Evolutionary conservation across 2,113 vertebrate species (phyloP).

Genomic region (Sapayoa aenigma): DNA sequence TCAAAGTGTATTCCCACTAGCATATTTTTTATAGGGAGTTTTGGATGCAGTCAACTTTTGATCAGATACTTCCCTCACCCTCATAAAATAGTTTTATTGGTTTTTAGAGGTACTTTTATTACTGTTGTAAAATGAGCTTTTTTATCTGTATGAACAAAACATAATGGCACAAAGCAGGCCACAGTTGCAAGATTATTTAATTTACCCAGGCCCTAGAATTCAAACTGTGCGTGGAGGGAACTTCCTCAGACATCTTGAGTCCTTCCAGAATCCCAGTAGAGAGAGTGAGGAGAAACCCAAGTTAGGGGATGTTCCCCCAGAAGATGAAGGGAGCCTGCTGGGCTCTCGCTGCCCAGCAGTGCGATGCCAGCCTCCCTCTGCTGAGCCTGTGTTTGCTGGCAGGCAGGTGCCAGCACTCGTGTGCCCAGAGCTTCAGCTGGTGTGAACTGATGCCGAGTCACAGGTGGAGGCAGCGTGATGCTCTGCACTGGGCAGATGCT

Average conservation of each 20-base stretch:
- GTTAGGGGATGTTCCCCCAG: not conserved
- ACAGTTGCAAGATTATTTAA: not conserved
- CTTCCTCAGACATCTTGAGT: not conserved
- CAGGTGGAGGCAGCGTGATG: too few relatives aligned
- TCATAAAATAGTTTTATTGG: not conserved
- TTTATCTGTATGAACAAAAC: not conserved
- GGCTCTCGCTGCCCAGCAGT: not conserved
- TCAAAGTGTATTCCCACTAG: not conserved
- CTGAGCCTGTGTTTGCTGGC: rapidly evolving
- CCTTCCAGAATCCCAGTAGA: not conserved
- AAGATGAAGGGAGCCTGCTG: not conserved
- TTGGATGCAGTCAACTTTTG: not conserved
- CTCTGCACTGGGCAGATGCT: too few relatives aligned
- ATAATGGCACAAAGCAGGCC: not conserved
- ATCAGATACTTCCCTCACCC: not conserved
- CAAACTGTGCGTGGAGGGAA: not conserved
- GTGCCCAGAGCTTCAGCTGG: not conserved
- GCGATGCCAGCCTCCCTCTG: not conserved
- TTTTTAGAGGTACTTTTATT: not conserved
- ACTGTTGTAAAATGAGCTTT: not conserved
- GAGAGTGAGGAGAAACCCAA: not conserved
- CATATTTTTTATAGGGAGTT: not conserved
- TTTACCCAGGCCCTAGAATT: not conserved
- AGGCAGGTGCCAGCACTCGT: not conserved
- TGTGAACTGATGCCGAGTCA: rapidly evolving